Evolutionary conservation across 2,113 vertebrate genomes (phyloP), one percentile per base, ranked within the genome.

Genomic region (Illadopsis cleaveri): DNA sequence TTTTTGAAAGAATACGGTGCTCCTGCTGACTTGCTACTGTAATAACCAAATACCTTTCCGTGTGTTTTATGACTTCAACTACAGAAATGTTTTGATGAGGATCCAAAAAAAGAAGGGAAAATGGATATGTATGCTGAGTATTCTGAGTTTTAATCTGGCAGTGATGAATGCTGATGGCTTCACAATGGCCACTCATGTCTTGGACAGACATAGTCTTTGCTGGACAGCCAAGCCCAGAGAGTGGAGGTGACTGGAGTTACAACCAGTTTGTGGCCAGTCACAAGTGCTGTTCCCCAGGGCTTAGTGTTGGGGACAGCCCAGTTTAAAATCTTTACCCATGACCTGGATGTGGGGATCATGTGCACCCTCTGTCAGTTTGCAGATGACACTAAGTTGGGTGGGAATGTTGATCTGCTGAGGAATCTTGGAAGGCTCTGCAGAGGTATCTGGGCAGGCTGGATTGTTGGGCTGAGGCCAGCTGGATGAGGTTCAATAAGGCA

Each of bases 391-490:
- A 38, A 37, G 4, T 3, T 62, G 24, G 3, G 5, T 1, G 2
- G 21, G 9, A 38, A 14, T 24, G 8, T 57, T 57, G 15, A 33
- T 38, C 37, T 82, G 6, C 27, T 2, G 23, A 54, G 30, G 15
- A 42, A 9, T 11, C 4, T 2, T 5, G 40, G 12, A n/a, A 47
- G 7, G 44, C 40, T 64, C 7, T 60, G 3, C 71, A 65, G 76
- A 40, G 18, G 40, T 19, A 47, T 16, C 33, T 79, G 40, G 37
- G 11, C 10, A 53, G 66, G 30, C 25, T 79, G 50, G 28, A 68
- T 30, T 5, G 0, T 23, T 53, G 28, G 18, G 25, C 30, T 1
- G 1, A 35, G 7, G 16, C 27, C 38, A 33, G 0, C 1, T 12
- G 18, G 33, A 5, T 51, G 33, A 54, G 6, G 1, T 15, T 72